Conservation (phyloP, 2,888 invertebrate species). For the Sisyra terminalis region DNA sequence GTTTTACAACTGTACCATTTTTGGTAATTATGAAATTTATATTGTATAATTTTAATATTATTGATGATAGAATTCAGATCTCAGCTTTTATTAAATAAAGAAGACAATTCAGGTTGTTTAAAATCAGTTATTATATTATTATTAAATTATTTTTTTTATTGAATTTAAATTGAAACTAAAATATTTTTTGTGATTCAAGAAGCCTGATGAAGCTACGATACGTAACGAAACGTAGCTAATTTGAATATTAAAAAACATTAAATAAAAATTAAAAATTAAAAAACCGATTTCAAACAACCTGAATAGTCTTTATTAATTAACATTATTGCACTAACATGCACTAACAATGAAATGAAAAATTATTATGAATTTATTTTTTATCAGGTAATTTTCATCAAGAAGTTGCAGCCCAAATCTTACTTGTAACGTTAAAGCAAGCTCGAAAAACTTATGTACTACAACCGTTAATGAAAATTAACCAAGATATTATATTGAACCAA, state of each 20-base stretch:
- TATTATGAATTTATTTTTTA: too few relatives aligned
- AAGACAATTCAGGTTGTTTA: too few relatives aligned
- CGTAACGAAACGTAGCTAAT: too few relatives aligned
- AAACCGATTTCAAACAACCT: too few relatives aligned
- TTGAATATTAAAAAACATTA: not conserved
- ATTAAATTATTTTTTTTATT: too few relatives aligned
- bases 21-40: not conserved
- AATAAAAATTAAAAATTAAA: not conserved
- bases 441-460: constrained; percentile 36
- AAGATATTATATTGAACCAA: constrained; percentile 35
- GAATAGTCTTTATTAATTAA: too few relatives aligned
- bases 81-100: not conserved
- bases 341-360: not conserved
- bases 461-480: constrained; percentile 28
- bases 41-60: not conserved
- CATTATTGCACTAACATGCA: not conserved
- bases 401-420: constrained; percentile 38
- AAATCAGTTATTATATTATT: too few relatives aligned
- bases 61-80: not conserved
- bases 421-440: constrained; percentile 36
- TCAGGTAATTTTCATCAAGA: constrained; percentile 27
- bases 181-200: too few relatives aligned
- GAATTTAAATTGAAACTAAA: too few relatives aligned
- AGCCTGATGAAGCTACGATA: too few relatives aligned
- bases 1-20: too few relatives aligned